Conservation (phyloP, 2,113 vertebrate species). For the Manacus vitellinus region DNA sequence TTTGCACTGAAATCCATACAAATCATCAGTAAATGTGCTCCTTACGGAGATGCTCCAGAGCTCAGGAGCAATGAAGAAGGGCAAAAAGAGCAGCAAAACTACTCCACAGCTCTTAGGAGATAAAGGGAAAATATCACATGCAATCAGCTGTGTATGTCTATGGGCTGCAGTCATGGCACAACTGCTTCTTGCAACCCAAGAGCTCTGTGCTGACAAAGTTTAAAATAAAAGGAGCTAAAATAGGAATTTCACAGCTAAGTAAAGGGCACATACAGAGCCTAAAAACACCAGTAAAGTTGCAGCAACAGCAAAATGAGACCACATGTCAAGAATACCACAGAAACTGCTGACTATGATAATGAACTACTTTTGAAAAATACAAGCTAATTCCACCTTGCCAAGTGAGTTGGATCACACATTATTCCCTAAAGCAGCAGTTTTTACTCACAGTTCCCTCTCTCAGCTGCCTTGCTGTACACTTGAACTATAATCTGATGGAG, state of each 20-base stretch:
- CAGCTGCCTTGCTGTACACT: background rate
- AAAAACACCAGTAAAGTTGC: background rate
- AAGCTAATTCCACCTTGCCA: background rate
- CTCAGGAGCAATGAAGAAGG: background rate
- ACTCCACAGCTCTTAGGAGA: background rate
- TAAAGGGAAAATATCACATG: background rate
- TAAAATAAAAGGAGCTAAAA: background rate
- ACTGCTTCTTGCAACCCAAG: background rate
- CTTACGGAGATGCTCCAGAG: background rate
- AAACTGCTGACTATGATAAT: background rate
- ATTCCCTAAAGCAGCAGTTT: background rate
- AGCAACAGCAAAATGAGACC: background rate
- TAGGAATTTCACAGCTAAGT: background rate
- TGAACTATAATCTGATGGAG: accelerated
- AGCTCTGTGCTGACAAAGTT: background rate
- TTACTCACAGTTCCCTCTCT: background rate
- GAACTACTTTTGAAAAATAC: background rate
- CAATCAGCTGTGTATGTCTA: accelerated
- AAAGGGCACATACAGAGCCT: background rate
- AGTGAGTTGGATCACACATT: background rate
- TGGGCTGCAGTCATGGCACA: background rate
- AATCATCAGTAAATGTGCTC: accelerated
- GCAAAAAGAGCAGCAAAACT: background rate
- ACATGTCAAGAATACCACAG: background rate
- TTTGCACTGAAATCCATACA: background rate